These are phyloP conservation scores for Cairina moschata DNA, from an alignment of 2,113 vertebrate genomes.

Conservation along the genomic window DNA sequence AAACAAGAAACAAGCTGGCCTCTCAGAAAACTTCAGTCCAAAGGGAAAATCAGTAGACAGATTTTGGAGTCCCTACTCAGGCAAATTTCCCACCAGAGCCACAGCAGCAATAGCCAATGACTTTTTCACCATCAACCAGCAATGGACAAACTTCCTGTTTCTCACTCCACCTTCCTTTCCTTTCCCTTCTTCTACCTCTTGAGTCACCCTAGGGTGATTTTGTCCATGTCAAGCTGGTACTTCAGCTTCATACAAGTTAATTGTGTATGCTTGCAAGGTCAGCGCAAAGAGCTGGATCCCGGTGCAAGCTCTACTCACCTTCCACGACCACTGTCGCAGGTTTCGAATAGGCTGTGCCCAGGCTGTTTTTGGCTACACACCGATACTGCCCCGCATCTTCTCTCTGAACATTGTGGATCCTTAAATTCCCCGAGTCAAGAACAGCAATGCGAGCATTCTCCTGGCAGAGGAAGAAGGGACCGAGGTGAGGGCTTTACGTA, in stretches of 20 bases:
- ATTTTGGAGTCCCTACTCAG: background rate
- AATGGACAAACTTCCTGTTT: background rate
- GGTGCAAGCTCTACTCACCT: conserved; percentile 74
- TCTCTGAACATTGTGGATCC: conserved; percentile 93
- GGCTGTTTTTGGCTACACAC: conserved; percentile 94
- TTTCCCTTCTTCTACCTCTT: too few species aligned
- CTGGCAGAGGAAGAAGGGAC: conserved; percentile 63
- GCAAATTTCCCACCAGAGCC: background rate
- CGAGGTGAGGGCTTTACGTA: background rate
- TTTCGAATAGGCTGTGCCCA: conserved; percentile 93
- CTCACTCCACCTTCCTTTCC: background rate
- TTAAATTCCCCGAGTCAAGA: conserved; percentile 91
- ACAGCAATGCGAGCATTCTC: conserved; percentile 87
- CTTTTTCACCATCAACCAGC: background rate
- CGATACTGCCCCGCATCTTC: conserved; percentile 95
- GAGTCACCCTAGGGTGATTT: background rate
- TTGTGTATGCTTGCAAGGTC: accelerated
- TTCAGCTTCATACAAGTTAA: background rate
- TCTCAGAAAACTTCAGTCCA: background rate
- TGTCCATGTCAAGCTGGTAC: accelerated
- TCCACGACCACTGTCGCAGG: conserved; percentile 90
- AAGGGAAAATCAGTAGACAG: background rate
- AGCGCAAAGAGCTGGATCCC: accelerated
- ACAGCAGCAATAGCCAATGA: background rate
- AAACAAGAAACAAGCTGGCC: background rate